Conservation (phyloP, 2,888 invertebrate genomes). For the Leptarthrus brevirostris region DNA sequence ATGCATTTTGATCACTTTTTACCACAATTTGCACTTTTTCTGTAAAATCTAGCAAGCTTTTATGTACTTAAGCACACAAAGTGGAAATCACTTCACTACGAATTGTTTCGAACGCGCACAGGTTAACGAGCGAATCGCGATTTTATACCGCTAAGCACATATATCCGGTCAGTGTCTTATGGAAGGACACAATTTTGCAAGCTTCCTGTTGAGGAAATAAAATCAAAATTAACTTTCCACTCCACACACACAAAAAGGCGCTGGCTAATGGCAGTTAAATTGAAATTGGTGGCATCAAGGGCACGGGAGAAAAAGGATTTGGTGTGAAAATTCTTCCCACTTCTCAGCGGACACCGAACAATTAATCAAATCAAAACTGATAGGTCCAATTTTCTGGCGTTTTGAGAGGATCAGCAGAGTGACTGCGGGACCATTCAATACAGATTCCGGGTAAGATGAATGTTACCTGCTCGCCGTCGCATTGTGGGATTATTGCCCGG, state of each 20-base stretch:
- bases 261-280: not conserved
- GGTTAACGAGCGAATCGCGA: not conserved
- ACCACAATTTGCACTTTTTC: constrained; percentile 17
- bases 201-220: not conserved
- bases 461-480: not conserved
- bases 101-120: not conserved
- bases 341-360: not conserved
- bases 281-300: not conserved
- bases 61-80: constrained; percentile 11
- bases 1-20: constrained; percentile 37
- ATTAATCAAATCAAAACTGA: constrained; percentile 25
- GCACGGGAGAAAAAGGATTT: not conserved
- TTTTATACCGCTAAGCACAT: not conserved
- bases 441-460: too few relatives aligned
- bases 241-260: not conserved
- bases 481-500: not conserved
- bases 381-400: not conserved
- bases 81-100: not conserved
- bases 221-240: too few relatives aligned
- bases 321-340: not conserved
- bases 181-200: not conserved
- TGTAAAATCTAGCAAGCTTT: constrained; percentile 8
- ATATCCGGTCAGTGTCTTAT: constrained; percentile 7
- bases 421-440: constrained; percentile 4
- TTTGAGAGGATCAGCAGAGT: not conserved